phyloP scores from a whole-genome alignment of 2,113 vertebrate species.

The Erinaceus europaeus region DNA sequence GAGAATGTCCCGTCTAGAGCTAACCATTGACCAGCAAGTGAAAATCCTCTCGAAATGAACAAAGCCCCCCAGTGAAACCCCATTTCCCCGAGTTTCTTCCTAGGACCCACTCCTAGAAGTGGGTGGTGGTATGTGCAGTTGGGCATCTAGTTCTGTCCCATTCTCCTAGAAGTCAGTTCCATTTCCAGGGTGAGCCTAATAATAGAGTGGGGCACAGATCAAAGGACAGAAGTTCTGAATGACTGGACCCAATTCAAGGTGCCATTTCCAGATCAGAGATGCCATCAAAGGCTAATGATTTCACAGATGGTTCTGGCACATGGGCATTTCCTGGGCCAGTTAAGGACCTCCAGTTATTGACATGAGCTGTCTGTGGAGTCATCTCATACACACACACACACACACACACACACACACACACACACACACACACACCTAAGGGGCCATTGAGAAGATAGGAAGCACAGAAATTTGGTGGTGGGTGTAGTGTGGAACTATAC shows the following conservation, averaged over 20 bases:
- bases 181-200: neutral
- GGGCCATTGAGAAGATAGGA: too few relatives aligned
- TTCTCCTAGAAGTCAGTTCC: conserved; percentile 23
- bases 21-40: neutral
- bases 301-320: neutral
- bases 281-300: neutral
- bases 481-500: too few relatives aligned
- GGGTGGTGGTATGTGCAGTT: neutral
- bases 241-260: neutral
- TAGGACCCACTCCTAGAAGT: conserved; percentile 12
- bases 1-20: neutral
- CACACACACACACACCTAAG: too few relatives aligned
- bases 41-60: neutral
- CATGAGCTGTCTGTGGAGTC: too few relatives aligned
- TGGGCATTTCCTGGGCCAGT: neutral
- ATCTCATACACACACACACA: too few relatives aligned
- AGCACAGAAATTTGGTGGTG: too few relatives aligned
- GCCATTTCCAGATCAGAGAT: neutral
- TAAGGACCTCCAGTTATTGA: neutral
- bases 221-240: neutral
- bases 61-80: neutral
- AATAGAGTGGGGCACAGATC: neutral
- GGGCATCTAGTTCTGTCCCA: conserved; percentile 3
- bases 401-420: too few relatives aligned
- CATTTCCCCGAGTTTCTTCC: neutral